Evolutionary conservation across 2,113 vertebrate genomes (phyloP), one percentile per base, ranked within the genome.

Genomic region (Falco punctatus): DNA sequence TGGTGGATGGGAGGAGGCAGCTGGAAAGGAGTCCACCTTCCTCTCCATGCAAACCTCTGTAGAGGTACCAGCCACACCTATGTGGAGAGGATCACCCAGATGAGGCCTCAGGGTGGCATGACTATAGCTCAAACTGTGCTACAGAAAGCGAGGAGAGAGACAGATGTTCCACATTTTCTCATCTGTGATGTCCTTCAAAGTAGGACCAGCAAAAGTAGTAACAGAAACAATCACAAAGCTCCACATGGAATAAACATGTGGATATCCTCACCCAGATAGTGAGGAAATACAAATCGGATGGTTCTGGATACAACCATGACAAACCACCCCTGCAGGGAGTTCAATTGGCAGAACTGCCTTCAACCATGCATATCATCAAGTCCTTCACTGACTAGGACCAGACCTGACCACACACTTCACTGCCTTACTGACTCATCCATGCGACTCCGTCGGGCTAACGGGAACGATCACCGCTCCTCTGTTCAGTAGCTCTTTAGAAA

Each of bases 81-180:
- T 0, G 0, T 24, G 44, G 70, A 42, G 15, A 62, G 18, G 71
- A 42, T 9, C 2, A 6, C 20, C 26, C 18, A 17, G 0, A 9
- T 0, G 3, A 48, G 51, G 32, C 18, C 10, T 30, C 19, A 9
- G 13, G 33, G 35, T 24, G 30, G 44, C 5, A 13, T 2, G 16
- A 32, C 55, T 67, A n/a, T 0, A 2, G 48, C 42, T 52, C 30
- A 48, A 33, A 42, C 4, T 1, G 3, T 18, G 26, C 48, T 42
- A 27, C 59, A 21, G 35, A 61, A 57, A 85, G 44, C 1, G 3
- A 57, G 42, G 42, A 72, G 18, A 33, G 7, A 85, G 42, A 62
- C 13, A 48, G 13, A 33, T 24, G 10, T 69, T 79, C 35, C 40
- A 35, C 0, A 0, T 64, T 69, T 42, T 33, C 33, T 79, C 33